These are phyloP conservation scores for Polietes domitor DNA, from an alignment of 2,888 invertebrate genomes.

Conservation along the genomic window DNA sequence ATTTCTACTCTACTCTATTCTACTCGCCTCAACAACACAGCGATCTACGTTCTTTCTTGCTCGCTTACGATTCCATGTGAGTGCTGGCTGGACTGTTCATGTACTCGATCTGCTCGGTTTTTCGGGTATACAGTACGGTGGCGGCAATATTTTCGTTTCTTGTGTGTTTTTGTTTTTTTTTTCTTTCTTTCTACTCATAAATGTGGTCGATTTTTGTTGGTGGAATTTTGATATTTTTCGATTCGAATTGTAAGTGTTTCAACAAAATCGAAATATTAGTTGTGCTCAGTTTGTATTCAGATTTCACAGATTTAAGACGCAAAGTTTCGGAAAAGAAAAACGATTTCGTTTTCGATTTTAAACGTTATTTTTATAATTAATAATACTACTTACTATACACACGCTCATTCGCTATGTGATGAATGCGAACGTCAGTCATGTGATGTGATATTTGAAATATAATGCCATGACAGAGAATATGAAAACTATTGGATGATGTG, in stretches of 20 bases:
- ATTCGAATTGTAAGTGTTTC: slow-evolving; percentile 72
- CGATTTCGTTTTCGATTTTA: too few species aligned
- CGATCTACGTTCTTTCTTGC: slow-evolving; percentile 17
- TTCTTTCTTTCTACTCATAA: slow-evolving; percentile 37
- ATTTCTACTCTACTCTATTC: slow-evolving; percentile 5
- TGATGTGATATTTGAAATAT: not conserved
- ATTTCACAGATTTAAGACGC: slow-evolving; percentile 74
- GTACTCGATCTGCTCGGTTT: not conserved
- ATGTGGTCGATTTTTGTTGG: slow-evolving; percentile 17
- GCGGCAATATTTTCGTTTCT: slow-evolving; percentile 15
- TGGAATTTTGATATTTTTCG: slow-evolving; percentile 34
- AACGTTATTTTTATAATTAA: not conserved
- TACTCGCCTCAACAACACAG: not conserved
- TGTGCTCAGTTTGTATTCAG: slow-evolving; percentile 77
- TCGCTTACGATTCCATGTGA: not conserved
- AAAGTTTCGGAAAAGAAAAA: slow-evolving; percentile 28
- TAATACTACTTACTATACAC: not conserved
- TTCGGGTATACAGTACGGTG: not conserved
- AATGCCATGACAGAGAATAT: not conserved
- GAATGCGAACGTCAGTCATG: not conserved
- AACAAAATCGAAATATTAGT: slow-evolving; percentile 54
- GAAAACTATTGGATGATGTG: not conserved
- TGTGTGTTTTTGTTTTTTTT: slow-evolving; percentile 4
- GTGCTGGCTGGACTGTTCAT: slow-evolving; percentile 4
- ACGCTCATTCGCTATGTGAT: not conserved